Conservation (phyloP, 2,113 vertebrate genomes). For the Sturnus vulgaris region DNA sequence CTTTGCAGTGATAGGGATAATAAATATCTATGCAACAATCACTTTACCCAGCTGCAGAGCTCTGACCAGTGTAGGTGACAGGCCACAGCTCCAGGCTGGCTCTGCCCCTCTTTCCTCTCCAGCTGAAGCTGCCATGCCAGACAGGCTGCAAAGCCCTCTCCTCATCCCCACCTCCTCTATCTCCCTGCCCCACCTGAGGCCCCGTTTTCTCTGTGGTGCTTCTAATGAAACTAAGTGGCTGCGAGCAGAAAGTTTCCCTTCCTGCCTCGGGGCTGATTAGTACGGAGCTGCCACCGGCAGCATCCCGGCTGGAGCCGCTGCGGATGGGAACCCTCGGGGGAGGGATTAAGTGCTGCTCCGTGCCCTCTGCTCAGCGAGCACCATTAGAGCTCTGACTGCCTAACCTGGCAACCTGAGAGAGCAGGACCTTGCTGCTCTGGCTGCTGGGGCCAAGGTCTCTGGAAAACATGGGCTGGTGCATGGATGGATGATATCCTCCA, state of each 20-base stretch:
- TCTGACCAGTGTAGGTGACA: rapidly evolving
- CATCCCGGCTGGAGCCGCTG: neutral
- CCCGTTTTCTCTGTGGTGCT: constrained; percentile 4
- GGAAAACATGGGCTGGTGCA: neutral
- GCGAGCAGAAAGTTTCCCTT: constrained; percentile 47
- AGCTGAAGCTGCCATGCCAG: neutral
- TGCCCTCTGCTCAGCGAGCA: constrained; percentile 29
- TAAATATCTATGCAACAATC: neutral
- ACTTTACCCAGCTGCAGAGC: neutral
- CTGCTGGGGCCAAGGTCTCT: neutral
- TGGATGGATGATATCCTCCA: neutral
- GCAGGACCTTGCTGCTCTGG: neutral
- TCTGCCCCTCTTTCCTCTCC: neutral
- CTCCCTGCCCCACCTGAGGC: neutral
- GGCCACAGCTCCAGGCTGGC: neutral
- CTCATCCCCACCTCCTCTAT: neutral
- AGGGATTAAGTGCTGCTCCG: neutral
- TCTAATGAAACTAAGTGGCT: constrained; percentile 63
- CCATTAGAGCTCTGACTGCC: constrained; percentile 32
- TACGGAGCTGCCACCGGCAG: neutral
- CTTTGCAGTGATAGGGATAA: neutral
- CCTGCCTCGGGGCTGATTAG: constrained; percentile 42
- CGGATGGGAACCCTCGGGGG: constrained; percentile 1
- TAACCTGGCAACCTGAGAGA: neutral
- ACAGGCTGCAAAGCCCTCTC: neutral